Evolutionary conservation across 1,140 invertebrate species (phyloP).

Genomic region (Brachionus koreanus): DNA sequence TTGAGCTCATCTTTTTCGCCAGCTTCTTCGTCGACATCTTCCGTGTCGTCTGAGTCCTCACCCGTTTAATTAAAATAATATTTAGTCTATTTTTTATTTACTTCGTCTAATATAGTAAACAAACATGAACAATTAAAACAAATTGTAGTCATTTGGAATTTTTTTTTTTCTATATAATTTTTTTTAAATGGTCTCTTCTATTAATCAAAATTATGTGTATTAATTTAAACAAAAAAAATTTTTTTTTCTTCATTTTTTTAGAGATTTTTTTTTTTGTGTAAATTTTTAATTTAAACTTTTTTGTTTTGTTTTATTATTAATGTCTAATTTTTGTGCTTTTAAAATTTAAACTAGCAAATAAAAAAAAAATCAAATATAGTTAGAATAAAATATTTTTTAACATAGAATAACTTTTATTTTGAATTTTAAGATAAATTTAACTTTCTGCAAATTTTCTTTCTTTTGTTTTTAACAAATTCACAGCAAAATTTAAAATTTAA

Average conservation of each 20-base stretch:
- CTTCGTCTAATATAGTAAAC: neutral
- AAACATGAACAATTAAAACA: neutral
- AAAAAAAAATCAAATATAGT: no score
- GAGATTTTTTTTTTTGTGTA: neutral
- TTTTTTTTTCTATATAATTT: no score
- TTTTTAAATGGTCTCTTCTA: neutral
- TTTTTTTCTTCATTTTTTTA: neutral
- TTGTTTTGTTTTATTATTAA: neutral
- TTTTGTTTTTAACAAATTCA: no score
- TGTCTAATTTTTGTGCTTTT: neutral
- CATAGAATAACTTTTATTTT: no score
- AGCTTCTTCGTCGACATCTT: neutral
- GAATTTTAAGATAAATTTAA: no score
- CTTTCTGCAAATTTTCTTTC: no score
- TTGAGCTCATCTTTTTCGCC: conserved; percentile 28
- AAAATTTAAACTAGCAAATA: neutral
- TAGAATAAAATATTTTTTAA: no score
- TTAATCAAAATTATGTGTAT: neutral
- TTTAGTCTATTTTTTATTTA: neutral
- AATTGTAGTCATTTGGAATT: neutral
- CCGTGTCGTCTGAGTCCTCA: neutral
- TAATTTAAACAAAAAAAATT: neutral
- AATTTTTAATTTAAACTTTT: conserved; percentile 3
- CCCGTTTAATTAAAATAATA: neutral
- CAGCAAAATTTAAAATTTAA: no score